Evolutionary conservation across 2,888 invertebrate species (phyloP).

Genomic region (Melanostoma mellinum): DNA sequence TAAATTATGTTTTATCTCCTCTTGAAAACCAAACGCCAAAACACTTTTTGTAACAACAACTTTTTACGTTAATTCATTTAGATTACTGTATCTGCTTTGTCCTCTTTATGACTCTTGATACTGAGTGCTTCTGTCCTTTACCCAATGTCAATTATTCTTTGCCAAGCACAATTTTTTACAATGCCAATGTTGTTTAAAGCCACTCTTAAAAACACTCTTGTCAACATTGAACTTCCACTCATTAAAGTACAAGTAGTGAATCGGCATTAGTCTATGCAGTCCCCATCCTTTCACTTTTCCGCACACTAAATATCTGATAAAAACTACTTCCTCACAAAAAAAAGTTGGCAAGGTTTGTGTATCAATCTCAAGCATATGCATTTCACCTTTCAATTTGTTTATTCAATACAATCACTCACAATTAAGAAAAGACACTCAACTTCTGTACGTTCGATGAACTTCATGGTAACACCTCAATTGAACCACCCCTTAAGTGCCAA

Average conservation of each 20-base stretch:
- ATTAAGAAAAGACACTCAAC: slow-evolving; percentile 38
- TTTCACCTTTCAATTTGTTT: slow-evolving; percentile 62
- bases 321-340: slow-evolving; percentile 13
- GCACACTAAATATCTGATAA: slow-evolving; percentile 18
- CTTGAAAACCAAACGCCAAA: too few species aligned
- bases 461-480: slow-evolving; percentile 40
- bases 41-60: too few species aligned
- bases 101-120: too few species aligned
- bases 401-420: slow-evolving; percentile 48
- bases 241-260: background rate
- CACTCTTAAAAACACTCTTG: background rate
- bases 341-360: slow-evolving; percentile 24
- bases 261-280: background rate
- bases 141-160: too few species aligned
- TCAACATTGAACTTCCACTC: slow-evolving; percentile 7
- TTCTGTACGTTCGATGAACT: slow-evolving; percentile 41
- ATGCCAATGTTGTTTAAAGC: too few species aligned
- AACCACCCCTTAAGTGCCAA: slow-evolving; percentile 26
- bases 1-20: too few species aligned
- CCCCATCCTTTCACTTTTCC: slow-evolving; percentile 51
- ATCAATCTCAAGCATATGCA: slow-evolving; percentile 56
- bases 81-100: too few species aligned
- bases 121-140: too few species aligned
- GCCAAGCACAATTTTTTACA: too few species aligned
- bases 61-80: too few species aligned